phyloP scores from a whole-genome alignment of 2,888 invertebrate species.

The Ormyrus pomaceus region DNA sequence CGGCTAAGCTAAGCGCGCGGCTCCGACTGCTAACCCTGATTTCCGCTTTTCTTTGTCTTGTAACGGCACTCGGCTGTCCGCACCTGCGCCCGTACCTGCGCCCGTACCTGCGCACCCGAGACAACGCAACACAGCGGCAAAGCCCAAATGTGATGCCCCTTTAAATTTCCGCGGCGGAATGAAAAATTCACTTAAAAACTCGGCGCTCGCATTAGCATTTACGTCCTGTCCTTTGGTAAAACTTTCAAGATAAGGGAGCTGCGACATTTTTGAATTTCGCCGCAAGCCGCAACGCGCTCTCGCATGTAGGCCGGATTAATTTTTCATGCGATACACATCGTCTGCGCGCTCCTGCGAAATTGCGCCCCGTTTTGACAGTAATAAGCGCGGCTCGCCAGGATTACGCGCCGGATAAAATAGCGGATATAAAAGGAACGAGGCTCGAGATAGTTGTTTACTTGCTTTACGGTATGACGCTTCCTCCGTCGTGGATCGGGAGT shows the following conservation, averaged over 20 bases:
- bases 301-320: constrained; percentile 23
- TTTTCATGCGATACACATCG: constrained; percentile 27
- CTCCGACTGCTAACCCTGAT: constrained; percentile 61
- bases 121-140: not conserved
- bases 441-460: constrained; percentile 26
- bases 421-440: constrained; percentile 8
- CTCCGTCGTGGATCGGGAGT: not conserved
- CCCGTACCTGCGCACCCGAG: not conserved
- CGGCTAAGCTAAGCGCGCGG: constrained; percentile 32
- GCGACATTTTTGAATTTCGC: constrained; percentile 40
- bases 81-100: not conserved
- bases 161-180: constrained; percentile 17
- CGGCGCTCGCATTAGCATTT: constrained; percentile 27
- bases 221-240: constrained; percentile 29
- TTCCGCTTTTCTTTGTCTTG: constrained; percentile 56
- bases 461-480: constrained; percentile 20
- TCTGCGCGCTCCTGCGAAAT: not conserved
- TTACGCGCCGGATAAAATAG: not conserved
- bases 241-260: constrained; percentile 18
- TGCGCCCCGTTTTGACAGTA: constrained; percentile 2
- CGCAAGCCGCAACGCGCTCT: not conserved
- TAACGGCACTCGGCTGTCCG: not conserved
- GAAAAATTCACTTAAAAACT: constrained; percentile 34
- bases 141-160: constrained; percentile 12
- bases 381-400: not conserved